Base-by-base conservation (phyloP, 2,797 vertebrate genomes). In the Picus viridis region DNA sequence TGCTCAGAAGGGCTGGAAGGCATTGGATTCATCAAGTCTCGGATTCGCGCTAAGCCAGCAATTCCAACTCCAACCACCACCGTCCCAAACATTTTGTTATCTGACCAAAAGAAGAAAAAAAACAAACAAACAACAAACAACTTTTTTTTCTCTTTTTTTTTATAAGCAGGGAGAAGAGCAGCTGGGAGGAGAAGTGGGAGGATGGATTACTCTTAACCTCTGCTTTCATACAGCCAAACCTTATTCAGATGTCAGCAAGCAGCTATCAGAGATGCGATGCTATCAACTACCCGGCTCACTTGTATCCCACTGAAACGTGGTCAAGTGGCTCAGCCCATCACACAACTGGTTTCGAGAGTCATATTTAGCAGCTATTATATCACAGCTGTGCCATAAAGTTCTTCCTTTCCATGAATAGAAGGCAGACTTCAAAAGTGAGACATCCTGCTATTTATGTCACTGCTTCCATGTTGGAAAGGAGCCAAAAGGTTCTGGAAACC, bases 1-100 rank as follows among this genome's bases (percentile, higher is more conserved):
- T 98, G 98, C n/a, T 98, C 98, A 5, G 98, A 98, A 63, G 98
- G 94, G 63, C 98, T 98, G 64, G 98, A 98, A 36, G 86, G 88
- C 19, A 97, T 88, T 0, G 98, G 98, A 61, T 97, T 96, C 65
- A 97, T 93, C 91, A 99, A 95, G 94, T 99, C 99, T 93, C 98
- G 96, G 70, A 99, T 98, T 81, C 99, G 97, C 73, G 98, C 98
- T 29, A 94, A 90, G 6, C 99, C 99, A 7, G 98, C 99, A 58
- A 97, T 98, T 65, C 99, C 99, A 29, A 99, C 79, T 24, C 99
- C 99, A 27, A 99, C 97, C 69, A 99, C 99, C 69, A 99, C 99
- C 0, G 97, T 98, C 10, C 99, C 99, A 68, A 99, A 98, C 98
- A 99, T 99, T 81, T 49, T 97, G 83, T 43, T 85, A 94, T 65